Evolutionary conservation across 1,140 invertebrate species (phyloP).

Genomic region (Cydia fagiglandana): DNA sequence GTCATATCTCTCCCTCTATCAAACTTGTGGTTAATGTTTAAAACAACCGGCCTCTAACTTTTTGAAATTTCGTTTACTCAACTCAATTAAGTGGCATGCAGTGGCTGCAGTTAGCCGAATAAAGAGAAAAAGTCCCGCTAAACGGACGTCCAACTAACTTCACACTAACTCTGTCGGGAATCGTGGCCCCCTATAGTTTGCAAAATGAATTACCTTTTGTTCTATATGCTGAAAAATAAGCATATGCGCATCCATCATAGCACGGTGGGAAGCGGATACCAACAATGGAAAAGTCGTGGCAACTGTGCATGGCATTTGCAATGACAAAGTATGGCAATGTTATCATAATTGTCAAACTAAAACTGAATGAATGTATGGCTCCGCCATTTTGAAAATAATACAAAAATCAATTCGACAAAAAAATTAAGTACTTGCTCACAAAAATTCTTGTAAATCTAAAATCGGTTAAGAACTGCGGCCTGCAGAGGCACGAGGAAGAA

Average conservation of each 20-base stretch:
- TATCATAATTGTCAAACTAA: too few relatives aligned
- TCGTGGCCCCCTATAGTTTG: background rate
- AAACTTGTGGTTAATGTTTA: background rate
- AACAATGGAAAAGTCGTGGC: too few relatives aligned
- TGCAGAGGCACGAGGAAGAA: too few relatives aligned
- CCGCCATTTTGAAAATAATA: too few relatives aligned
- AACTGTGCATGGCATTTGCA: too few relatives aligned
- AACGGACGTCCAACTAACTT: background rate
- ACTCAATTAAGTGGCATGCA: conserved; percentile 4
- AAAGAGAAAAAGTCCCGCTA: conserved; percentile 5
- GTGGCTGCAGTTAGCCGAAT: background rate
- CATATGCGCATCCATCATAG: background rate
- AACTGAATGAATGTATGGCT: too few relatives aligned
- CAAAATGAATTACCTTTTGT: background rate
- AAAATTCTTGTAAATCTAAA: too few relatives aligned
- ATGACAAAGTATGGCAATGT: too few relatives aligned
- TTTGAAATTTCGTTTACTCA: background rate
- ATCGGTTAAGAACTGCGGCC: too few relatives aligned
- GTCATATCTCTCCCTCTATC: background rate
- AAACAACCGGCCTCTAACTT: background rate
- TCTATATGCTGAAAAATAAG: background rate
- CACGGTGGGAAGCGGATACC: too few relatives aligned
- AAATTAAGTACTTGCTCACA: too few relatives aligned
- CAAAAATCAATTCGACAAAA: too few relatives aligned
- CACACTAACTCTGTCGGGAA: background rate